Evolutionary conservation across 2,113 vertebrate species (phyloP).

Genomic region (Hemichromis elongatus): DNA sequence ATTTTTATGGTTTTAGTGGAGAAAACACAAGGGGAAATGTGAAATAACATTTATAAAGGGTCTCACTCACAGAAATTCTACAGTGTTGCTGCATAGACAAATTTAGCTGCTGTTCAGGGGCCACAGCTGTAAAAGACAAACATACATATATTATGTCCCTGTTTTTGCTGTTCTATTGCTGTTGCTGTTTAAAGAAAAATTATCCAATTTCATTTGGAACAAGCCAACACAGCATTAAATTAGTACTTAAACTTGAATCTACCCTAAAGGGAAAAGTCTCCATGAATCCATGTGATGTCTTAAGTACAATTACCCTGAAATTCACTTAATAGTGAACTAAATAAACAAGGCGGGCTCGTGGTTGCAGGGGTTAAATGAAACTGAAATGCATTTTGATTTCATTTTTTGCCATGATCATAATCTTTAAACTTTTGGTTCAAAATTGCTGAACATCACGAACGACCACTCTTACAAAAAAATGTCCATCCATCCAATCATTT

Average conservation of each 20-base stretch:
- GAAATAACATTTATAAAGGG: neutral
- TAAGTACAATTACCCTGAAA: too few relatives aligned
- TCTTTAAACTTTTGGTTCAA: neutral
- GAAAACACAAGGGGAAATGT: neutral
- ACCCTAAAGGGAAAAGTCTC: neutral
- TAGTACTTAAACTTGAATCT: neutral
- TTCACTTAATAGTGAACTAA: too few relatives aligned
- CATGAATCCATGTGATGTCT: too few relatives aligned
- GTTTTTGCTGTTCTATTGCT: neutral
- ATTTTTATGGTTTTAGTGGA: neutral
- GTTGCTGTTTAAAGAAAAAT: neutral
- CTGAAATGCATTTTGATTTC: neutral
- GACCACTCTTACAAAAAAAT: neutral
- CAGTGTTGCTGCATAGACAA: neutral
- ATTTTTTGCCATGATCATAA: neutral
- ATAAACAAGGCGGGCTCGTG: neutral
- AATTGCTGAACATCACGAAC: neutral
- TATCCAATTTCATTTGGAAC: neutral
- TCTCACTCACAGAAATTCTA: constrained; percentile 35
- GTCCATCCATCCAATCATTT: neutral
- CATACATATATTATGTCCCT: neutral
- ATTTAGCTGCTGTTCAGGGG: neutral
- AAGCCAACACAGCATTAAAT: neutral
- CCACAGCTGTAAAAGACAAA: neutral
- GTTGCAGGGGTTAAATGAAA: neutral